Conservation (phyloP, 2,888 invertebrate species). For the Melanophora roralis region DNA sequence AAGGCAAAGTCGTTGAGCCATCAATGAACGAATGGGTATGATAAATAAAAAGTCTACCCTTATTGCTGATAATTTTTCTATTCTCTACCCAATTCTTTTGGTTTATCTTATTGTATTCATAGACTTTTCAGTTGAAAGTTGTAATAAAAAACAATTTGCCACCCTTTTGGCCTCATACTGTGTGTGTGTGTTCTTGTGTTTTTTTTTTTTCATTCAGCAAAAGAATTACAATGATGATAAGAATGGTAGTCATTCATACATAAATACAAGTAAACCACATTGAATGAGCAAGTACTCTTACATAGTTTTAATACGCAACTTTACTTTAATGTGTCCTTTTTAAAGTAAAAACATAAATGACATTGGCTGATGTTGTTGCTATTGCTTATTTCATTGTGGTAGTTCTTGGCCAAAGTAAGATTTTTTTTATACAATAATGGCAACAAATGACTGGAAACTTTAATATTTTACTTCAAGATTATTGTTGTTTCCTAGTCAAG, state of each 20-base stretch:
- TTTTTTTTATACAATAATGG: constrained; percentile 38
- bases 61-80: neutral
- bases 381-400: constrained; percentile 9
- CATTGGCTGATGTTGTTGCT: constrained; percentile 31
- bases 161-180: constrained; percentile 69
- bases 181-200: neutral
- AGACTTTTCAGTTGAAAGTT: neutral
- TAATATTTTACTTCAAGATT: constrained; percentile 57
- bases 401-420: constrained; percentile 23
- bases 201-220: too few relatives aligned
- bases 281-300: constrained; percentile 12
- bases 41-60: constrained; percentile 36
- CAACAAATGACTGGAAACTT: constrained; percentile 59
- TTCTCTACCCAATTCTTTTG: neutral
- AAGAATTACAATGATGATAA: constrained; percentile 47
- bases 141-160: constrained; percentile 75
- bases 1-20: constrained; percentile 23
- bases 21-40: constrained; percentile 27
- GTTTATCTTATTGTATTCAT: neutral
- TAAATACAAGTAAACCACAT: neutral
- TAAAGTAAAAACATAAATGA: constrained; percentile 45
- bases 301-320: constrained; percentile 8
- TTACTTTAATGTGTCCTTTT: constrained; percentile 48
- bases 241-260: constrained; percentile 14
- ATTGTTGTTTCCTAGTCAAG: constrained; percentile 53